Percentiles rank a stretch among this genome's conserved stretches.
Conservation (phyloP, 2,797 vertebrate species). For the Anguilla obscura region DNA sequence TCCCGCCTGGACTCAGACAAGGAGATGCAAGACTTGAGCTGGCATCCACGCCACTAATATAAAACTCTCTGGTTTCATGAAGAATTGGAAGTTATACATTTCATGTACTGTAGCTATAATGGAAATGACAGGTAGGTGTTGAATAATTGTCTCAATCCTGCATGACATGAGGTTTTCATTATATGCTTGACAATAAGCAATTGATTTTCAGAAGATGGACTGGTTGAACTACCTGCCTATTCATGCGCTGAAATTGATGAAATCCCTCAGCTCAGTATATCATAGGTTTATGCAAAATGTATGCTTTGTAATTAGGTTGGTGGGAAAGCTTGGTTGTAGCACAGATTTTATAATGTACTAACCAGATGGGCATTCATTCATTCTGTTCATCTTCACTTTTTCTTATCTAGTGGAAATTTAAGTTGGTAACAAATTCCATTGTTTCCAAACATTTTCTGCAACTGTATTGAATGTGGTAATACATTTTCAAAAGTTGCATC, state of each 20-base stretch:
- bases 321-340: background rate
- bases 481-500: too few relatives aligned
- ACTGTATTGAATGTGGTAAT: too few relatives aligned
- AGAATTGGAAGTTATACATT: background rate
- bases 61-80: background rate
- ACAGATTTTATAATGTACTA: background rate
- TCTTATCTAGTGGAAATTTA: background rate
- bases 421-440: background rate
- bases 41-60: background rate
- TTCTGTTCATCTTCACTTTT: constrained; percentile 1
- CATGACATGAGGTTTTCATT: background rate
- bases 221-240: background rate
- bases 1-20: background rate
- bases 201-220: background rate
- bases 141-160: background rate
- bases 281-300: constrained; percentile 3
- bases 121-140: constrained; percentile 1
- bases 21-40: background rate
- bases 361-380: background rate
- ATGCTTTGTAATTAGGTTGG: background rate
- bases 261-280: background rate
- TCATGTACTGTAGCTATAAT: background rate
- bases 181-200: background rate
- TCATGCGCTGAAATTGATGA: background rate
- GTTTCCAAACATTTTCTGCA: too few relatives aligned